Conservation (phyloP, 2,113 vertebrate species). For the Indicator maculatus region DNA sequence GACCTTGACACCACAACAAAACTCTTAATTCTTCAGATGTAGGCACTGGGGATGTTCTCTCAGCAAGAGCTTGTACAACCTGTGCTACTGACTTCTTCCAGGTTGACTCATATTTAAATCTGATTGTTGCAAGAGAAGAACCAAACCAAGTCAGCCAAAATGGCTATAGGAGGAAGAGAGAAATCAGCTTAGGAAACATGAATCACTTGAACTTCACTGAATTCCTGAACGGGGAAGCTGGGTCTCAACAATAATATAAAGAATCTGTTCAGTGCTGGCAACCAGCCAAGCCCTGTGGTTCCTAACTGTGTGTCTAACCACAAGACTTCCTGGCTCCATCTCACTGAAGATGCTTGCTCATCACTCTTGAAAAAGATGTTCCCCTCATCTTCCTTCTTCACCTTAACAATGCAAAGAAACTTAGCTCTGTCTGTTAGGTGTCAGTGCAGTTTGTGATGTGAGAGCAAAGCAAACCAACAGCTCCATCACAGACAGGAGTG, state of each 20-base stretch:
- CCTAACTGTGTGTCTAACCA: neutral
- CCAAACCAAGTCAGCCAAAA: neutral
- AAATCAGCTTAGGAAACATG: neutral
- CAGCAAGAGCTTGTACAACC: neutral
- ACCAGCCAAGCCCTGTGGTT: neutral
- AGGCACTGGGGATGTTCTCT: neutral
- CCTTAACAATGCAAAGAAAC: neutral
- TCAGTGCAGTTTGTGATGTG: neutral
- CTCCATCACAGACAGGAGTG: neutral
- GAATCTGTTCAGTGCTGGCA: neutral
- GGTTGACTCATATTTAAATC: neutral
- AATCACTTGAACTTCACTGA: constrained; percentile 9
- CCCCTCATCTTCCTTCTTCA: neutral
- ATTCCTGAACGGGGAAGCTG: constrained; percentile 6
- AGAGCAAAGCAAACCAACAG: neutral
- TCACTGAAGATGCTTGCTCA: neutral
- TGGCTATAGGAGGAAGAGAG: neutral
- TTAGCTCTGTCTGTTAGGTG: neutral
- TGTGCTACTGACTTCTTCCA: neutral
- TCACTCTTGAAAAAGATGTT: neutral
- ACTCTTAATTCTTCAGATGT: neutral
- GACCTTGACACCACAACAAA: neutral
- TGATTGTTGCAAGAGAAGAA: neutral
- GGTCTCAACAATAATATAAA: neutral
- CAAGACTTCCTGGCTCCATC: neutral